These are phyloP conservation scores for Puntigrus tetrazona DNA, from an alignment of 2,113 vertebrate genomes.

Conservation along the genomic window DNA sequence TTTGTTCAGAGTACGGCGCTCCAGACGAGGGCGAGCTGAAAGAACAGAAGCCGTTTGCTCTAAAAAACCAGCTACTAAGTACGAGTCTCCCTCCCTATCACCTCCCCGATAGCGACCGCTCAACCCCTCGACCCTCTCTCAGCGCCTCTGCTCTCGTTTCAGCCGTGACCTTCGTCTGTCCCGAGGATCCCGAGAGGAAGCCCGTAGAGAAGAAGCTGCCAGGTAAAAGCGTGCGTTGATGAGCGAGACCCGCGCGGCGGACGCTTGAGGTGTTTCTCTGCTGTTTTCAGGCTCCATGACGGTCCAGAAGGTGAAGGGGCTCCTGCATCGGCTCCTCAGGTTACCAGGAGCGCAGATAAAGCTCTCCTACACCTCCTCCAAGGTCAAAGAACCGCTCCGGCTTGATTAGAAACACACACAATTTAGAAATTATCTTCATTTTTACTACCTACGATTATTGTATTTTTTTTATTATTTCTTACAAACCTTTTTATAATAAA, in stretches of 20 bases:
- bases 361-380: slow-evolving; percentile 84
- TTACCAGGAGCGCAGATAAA: slow-evolving; percentile 81
- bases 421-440: too few species aligned
- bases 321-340: slow-evolving; percentile 85
- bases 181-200: slow-evolving; percentile 74
- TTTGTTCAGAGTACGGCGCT: slow-evolving; percentile 83
- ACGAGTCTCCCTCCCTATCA: slow-evolving; percentile 66
- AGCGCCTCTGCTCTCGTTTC: slow-evolving; percentile 28
- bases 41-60: slow-evolving; percentile 73
- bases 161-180: slow-evolving; percentile 86
- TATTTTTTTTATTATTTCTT: too few species aligned
- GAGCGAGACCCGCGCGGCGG: too few species aligned
- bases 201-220: slow-evolving; percentile 87
- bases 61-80: slow-evolving; percentile 93
- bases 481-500: background rate
- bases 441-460: background rate
- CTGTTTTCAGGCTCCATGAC: slow-evolving; percentile 84
- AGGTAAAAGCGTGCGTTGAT: slow-evolving; percentile 71
- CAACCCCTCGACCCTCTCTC: background rate
- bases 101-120: background rate
- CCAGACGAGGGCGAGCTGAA: slow-evolving; percentile 88
- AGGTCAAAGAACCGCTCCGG: too few species aligned
- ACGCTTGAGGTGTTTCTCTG: background rate
- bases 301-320: slow-evolving; percentile 89
- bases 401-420: too few species aligned